These are phyloP conservation scores for Erpetoichthys calabaricus DNA, from an alignment of 2,797 vertebrate species.

Conservation along the genomic window DNA sequence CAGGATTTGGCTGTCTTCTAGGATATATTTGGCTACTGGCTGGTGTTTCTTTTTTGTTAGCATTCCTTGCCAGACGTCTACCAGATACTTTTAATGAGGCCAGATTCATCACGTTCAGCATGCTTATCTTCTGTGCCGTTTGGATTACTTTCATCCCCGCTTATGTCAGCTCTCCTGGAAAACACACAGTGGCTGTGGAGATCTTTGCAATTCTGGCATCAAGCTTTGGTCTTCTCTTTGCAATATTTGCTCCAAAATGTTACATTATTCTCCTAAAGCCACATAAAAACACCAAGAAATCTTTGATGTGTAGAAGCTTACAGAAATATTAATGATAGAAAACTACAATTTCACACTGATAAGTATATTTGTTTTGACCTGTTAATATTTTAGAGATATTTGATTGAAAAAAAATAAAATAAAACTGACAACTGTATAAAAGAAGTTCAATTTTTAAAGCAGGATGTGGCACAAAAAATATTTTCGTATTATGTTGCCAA, in stretches of 20 bases:
- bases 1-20: conserved; percentile 45
- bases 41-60: conserved; percentile 41
- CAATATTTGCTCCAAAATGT: conserved; percentile 50
- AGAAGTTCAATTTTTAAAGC: too few species aligned
- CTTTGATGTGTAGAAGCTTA: conserved; percentile 19
- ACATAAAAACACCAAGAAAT: conserved; percentile 37
- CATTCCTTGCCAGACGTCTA: conserved; percentile 44
- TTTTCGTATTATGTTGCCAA: too few species aligned
- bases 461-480: too few species aligned
- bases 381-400: too few species aligned
- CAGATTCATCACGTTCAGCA: conserved; percentile 44
- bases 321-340: too few species aligned
- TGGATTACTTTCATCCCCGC: conserved; percentile 54
- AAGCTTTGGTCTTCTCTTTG: conserved; percentile 43
- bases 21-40: conserved; percentile 47
- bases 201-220: conserved; percentile 52
- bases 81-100: conserved; percentile 53
- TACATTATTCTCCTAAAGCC: conserved; percentile 44
- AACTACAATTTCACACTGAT: too few species aligned
- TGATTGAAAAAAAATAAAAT: too few species aligned
- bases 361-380: too few species aligned
- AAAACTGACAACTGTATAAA: too few species aligned
- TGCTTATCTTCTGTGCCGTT: conserved; percentile 53
- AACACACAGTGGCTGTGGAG: conserved; percentile 47
- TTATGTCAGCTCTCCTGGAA: conserved; percentile 47